These are phyloP conservation scores for Patella vulgata DNA, from an alignment of 1,140 invertebrate species.

Conservation along the genomic window DNA sequence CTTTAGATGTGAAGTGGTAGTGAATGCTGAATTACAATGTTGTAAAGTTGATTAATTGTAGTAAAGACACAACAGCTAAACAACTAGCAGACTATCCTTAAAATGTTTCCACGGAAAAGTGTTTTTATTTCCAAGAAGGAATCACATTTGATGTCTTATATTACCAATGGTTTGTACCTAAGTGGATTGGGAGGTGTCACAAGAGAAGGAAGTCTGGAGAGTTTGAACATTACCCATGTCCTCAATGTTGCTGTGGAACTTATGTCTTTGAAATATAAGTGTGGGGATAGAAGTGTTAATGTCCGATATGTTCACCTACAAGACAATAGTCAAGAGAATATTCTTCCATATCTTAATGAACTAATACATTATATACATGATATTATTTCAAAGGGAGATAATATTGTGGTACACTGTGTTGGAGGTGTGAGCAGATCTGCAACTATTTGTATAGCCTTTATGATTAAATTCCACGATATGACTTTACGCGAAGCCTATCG, in stretches of 20 bases:
- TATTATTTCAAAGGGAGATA: constrained; percentile 68
- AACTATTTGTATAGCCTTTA: constrained; percentile 83
- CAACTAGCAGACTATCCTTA: too few relatives aligned
- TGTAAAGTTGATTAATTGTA: too few relatives aligned
- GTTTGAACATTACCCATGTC: constrained; percentile 73
- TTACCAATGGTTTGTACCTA: constrained; percentile 72
- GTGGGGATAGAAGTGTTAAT: constrained; percentile 26
- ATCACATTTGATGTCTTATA: constrained; percentile 16
- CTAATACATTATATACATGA: constrained; percentile 52
- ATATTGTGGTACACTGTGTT: constrained; percentile 85
- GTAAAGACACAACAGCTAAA: too few relatives aligned
- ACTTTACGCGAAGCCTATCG: constrained; percentile 80
- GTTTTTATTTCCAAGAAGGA: too few relatives aligned
- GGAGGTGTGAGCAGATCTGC: constrained; percentile 88
- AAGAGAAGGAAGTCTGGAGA: constrained; percentile 61
- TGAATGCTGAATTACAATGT: too few relatives aligned
- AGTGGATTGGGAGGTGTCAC: constrained; percentile 71
- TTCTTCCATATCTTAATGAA: constrained; percentile 77
- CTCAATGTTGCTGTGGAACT: constrained; percentile 85
- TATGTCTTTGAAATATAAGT: constrained; percentile 67
- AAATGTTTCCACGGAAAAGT: too few relatives aligned
- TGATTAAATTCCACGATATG: constrained; percentile 83
- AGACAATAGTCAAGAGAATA: constrained; percentile 75
- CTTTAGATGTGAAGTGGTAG: too few relatives aligned
- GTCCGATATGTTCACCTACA: constrained; percentile 70